These are phyloP conservation scores for Scaptomyza graminum DNA, from an alignment of 1,140 invertebrate species.

Conservation along the genomic window DNA sequence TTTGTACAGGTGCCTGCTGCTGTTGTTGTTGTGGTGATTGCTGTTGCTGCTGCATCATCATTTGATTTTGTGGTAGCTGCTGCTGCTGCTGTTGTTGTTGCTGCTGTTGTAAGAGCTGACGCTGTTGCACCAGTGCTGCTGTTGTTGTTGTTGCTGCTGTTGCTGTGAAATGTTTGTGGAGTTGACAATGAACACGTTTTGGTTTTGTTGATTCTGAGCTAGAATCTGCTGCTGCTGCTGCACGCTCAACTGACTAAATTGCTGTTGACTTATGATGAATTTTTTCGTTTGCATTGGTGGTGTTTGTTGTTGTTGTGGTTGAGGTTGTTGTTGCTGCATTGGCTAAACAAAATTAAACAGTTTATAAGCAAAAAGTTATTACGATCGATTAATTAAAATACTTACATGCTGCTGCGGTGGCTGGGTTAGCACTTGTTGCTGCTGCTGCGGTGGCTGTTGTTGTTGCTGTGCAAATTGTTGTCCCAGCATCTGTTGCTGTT, in stretches of 20 bases:
- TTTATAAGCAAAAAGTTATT: background rate
- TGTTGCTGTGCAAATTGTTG: constrained; percentile 65
- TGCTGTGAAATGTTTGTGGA: constrained; percentile 81
- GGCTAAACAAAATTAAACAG: background rate
- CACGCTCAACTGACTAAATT: constrained; percentile 85
- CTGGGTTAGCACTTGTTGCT: constrained; percentile 45
- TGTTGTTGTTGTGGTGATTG: constrained; percentile 49
- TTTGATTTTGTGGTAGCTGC: constrained; percentile 58
- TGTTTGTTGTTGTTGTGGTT: constrained; percentile 53
- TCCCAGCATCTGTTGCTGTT: constrained; percentile 57
- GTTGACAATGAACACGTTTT: constrained; percentile 81
- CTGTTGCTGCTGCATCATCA: constrained; percentile 46
- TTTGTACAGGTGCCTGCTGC: constrained; percentile 45
- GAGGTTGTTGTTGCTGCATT: constrained; percentile 40
- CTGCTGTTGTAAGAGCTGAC: constrained; percentile 84
- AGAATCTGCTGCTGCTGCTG: constrained; percentile 85
- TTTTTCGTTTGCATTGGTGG: constrained; percentile 67
- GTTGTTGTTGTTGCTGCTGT: constrained; percentile 84
- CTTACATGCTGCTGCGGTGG: constrained; percentile 46
- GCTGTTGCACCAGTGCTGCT: constrained; percentile 85
- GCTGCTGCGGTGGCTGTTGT: constrained; percentile 44
- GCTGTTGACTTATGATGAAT: constrained; percentile 84
- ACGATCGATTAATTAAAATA: background rate
- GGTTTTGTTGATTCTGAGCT: constrained; percentile 79
- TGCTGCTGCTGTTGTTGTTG: constrained; percentile 81